phyloP scores from a whole-genome alignment of 2,113 vertebrate genomes.

The Motacilla alba region DNA sequence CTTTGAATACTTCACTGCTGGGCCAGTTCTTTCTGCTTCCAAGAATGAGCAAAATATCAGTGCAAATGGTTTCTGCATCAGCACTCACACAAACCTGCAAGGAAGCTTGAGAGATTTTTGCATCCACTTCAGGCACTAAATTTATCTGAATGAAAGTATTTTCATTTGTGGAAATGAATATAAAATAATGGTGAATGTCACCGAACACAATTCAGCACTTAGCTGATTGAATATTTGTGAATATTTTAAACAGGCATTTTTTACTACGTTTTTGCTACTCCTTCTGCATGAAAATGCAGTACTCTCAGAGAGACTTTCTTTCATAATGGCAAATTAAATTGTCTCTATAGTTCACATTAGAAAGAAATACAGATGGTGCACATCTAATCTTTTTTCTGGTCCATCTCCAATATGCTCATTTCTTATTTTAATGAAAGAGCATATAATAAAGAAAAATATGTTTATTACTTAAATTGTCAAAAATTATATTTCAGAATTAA shows the following conservation, averaged over 20 bases:
- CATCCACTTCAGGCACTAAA: not conserved
- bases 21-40: not conserved
- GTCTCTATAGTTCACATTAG: not conserved
- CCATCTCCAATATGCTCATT: not conserved
- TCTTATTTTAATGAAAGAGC: not conserved
- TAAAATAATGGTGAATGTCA: slow-evolving; percentile 15
- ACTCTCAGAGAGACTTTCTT: not conserved
- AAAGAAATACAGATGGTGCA: not conserved
- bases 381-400: not conserved
- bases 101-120: not conserved
- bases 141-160: not conserved
- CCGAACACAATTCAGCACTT: not conserved
- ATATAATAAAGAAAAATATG: not conserved
- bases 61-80: not conserved
- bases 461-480: not conserved
- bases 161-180: not conserved
- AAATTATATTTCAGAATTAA: too few relatives aligned
- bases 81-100: not conserved
- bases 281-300: not conserved
- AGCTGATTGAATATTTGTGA: not conserved
- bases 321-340: not conserved
- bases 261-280: not conserved
- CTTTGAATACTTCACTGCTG: not conserved
- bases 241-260: not conserved
- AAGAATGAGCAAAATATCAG: not conserved